Percentiles rank a stretch among this genome's conserved stretches.
Conservation (phyloP, 2,113 vertebrate genomes). For the Pleuronectes platessa region DNA sequence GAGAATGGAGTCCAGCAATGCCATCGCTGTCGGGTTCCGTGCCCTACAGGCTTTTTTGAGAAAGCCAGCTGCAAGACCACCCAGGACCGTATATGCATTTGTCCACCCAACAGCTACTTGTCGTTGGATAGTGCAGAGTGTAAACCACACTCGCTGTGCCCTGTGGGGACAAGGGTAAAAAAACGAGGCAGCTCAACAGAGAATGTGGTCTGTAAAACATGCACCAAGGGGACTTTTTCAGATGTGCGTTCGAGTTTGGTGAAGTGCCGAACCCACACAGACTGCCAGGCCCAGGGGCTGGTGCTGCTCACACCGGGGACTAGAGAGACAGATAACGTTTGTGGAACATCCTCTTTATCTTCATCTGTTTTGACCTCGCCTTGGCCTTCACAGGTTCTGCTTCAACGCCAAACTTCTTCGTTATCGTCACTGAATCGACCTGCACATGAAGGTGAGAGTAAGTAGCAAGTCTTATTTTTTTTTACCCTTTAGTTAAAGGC, state of each 20-base stretch:
- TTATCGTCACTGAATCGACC: conserved; percentile 11
- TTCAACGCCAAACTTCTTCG: conserved; percentile 7
- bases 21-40: conserved; percentile 87
- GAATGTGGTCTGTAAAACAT: conserved; percentile 90
- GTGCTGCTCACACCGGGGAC: conserved; percentile 85
- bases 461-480: background rate
- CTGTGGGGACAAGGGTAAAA: conserved; percentile 88
- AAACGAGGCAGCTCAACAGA: conserved; percentile 89
- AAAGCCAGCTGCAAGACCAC: conserved; percentile 87
- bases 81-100: conserved; percentile 90
- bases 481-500: background rate
- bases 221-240: conserved; percentile 91
- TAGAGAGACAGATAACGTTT: conserved; percentile 87
- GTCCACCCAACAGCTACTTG: conserved; percentile 86
- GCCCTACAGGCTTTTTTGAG: conserved; percentile 85
- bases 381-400: conserved; percentile 19
- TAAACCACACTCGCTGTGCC: conserved; percentile 85
- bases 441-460: conserved; percentile 62
- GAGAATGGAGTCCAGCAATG: conserved; percentile 93
- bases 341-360: conserved; percentile 76
- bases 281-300: conserved; percentile 88
- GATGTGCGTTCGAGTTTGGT: conserved; percentile 85
- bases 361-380: conserved; percentile 45
- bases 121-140: conserved; percentile 78
- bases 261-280: conserved; percentile 88